Evolutionary conservation across 2,888 invertebrate species (phyloP), one percentile per base, ranked within the genome.

Genomic region (Scrobipalpa atriplicella): DNA sequence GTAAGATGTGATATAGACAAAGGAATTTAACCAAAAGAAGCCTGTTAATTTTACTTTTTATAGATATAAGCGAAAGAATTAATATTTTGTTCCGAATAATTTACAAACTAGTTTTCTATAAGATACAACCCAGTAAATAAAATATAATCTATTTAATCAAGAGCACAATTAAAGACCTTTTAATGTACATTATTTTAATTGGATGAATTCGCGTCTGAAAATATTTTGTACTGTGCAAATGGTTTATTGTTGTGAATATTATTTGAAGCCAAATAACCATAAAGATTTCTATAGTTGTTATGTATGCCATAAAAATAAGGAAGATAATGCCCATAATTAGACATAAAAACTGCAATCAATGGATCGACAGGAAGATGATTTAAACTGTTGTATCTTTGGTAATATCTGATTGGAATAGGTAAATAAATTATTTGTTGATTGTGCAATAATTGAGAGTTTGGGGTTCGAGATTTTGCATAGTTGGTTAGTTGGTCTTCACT

Each of bases 241-340:
- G 95, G 95, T 78, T 92, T 90, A 77, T 94, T 94, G 75, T 95
- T 95, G 77, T 95, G 95, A 73, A 94, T 94, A 79, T 95, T 95
- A 78, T 95, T 95, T 8, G 94, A 92, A 18, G 95, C 94, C 72
- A 92, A 87, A 79, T 95, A 93, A 0, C 94, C 94, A 75, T 95
- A 95, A 63, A 94, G 80, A 73, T 94, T 94, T 68, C 84, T 86
- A 69, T 90, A 92, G 67, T 83, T 82, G 68, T 78, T 81, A n/a
- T 77, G 79, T 64, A 80, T 76, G 9, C 89, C 88, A 68, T 84
- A 89, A 66, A 79, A 74, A 39, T 82, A 84, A 21, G 85, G 93
- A 62, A 94, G 73, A 77, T 95, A 95, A 74, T 90, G 89, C 2
- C 95, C 95, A 78, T 95, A 95, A 78, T 95, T 94, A 36, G 95